These are phyloP conservation scores for Oryzias woworae DNA, from an alignment of 2,113 vertebrate genomes.

Conservation along the genomic window DNA sequence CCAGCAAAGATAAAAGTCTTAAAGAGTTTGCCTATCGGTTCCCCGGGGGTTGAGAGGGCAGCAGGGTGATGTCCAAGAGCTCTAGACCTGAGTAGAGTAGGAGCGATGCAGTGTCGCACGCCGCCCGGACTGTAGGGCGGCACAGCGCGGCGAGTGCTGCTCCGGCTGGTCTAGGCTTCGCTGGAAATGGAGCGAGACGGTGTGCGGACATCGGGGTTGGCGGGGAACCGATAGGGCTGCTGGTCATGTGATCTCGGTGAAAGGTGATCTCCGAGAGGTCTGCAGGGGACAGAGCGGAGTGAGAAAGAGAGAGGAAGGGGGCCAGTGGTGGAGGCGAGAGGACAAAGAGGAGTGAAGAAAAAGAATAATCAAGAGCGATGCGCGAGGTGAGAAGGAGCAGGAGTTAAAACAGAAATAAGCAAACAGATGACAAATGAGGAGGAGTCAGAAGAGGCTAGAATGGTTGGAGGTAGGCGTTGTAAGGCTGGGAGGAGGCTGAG, in stretches of 20 bases:
- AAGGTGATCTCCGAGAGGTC: slow-evolving; percentile 77
- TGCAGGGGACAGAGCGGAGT: slow-evolving; percentile 72
- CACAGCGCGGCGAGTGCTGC: slow-evolving; percentile 58
- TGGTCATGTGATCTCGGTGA: slow-evolving; percentile 86
- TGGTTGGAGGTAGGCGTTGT: slow-evolving; percentile 70
- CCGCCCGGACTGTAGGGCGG: slow-evolving; percentile 57
- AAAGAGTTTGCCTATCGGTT: slow-evolving; percentile 70
- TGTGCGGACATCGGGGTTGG: slow-evolving; percentile 80
- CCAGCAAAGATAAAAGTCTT: slow-evolving; percentile 54
- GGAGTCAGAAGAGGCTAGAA: slow-evolving; percentile 59
- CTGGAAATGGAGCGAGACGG: slow-evolving; percentile 81
- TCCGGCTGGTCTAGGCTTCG: slow-evolving; percentile 79
- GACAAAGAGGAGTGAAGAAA: slow-evolving; percentile 57
- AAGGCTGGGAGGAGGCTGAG: slow-evolving; percentile 58
- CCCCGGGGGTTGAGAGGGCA: slow-evolving; percentile 53
- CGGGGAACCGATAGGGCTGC: slow-evolving; percentile 83
- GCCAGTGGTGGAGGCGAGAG: slow-evolving; percentile 27
- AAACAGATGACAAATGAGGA: slow-evolving; percentile 40
- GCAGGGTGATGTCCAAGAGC: slow-evolving; percentile 3
- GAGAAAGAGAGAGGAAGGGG: slow-evolving; percentile 47
- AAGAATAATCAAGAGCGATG: slow-evolving; percentile 66
- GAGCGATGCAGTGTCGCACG: slow-evolving; percentile 61
- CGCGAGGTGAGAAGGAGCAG: slow-evolving; percentile 20
- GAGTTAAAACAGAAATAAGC: slow-evolving; percentile 52
- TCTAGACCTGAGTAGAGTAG: slow-evolving; percentile 77